Conservation (phyloP, 2,797 vertebrate species). For the Megalops cyprinoides region DNA sequence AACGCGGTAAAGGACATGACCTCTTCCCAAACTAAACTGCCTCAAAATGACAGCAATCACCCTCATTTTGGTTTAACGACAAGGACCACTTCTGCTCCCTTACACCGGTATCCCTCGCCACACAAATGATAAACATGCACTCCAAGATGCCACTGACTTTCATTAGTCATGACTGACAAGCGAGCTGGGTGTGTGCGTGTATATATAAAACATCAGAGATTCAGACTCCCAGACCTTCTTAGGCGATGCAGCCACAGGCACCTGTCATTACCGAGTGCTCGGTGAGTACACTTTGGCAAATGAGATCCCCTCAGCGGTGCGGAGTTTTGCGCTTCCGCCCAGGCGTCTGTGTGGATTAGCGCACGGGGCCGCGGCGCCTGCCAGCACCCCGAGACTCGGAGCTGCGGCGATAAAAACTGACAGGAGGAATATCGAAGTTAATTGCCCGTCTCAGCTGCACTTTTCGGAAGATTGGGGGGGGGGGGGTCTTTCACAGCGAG, state of each 20-base stretch:
- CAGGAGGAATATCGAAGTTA: slow-evolving; percentile 70
- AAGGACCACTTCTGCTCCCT: neutral
- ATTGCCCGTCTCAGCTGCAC: slow-evolving; percentile 72
- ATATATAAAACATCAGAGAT: slow-evolving; percentile 40
- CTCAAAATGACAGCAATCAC: neutral
- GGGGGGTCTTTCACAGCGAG: slow-evolving; percentile 56
- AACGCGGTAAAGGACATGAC: too few species aligned
- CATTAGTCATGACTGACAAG: slow-evolving; percentile 31
- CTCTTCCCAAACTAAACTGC: too few species aligned
- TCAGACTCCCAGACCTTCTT: slow-evolving; percentile 34
- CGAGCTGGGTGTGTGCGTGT: neutral
- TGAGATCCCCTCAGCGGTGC: slow-evolving; percentile 67
- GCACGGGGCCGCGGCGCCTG: slow-evolving; percentile 52
- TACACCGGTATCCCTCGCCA: neutral
- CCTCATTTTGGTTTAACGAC: slow-evolving; percentile 16
- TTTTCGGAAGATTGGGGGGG: slow-evolving; percentile 61
- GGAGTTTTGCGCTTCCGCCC: slow-evolving; percentile 62
- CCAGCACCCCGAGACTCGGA: slow-evolving; percentile 63
- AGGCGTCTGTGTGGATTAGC: slow-evolving; percentile 61
- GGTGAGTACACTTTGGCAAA: slow-evolving; percentile 66
- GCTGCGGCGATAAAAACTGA: slow-evolving; percentile 70
- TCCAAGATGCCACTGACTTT: slow-evolving; percentile 14
- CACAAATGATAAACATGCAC: slow-evolving; percentile 7
- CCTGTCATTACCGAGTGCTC: slow-evolving; percentile 63
- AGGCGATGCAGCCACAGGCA: slow-evolving; percentile 46